Percentiles rank a stretch among this genome's conserved stretches.
These are phyloP conservation scores for Pundamilia nyererei DNA, from an alignment of 2,113 vertebrate species.

Conservation along the genomic window DNA sequence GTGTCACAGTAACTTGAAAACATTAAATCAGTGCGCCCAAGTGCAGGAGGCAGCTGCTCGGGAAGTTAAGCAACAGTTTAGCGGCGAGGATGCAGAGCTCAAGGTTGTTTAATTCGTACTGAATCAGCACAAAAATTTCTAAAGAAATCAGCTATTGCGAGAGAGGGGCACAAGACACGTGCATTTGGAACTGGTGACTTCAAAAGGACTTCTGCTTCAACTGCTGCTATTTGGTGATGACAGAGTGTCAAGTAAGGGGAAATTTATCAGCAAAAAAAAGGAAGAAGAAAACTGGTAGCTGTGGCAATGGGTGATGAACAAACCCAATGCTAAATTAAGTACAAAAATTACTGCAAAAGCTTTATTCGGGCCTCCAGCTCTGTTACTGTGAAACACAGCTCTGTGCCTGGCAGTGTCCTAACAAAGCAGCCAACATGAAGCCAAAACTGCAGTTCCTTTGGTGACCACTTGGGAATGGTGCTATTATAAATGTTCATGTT, in stretches of 20 bases:
- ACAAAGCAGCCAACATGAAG: background rate
- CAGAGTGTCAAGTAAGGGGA: background rate
- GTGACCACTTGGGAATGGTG: background rate
- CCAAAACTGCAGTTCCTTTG: background rate
- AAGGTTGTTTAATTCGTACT: background rate
- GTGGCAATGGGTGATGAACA: background rate
- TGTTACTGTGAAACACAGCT: background rate
- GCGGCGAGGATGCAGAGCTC: background rate
- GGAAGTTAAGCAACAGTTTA: background rate
- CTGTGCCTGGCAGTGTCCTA: background rate
- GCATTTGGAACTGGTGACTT: background rate
- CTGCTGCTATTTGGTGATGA: background rate
- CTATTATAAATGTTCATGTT: background rate
- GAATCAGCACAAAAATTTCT: background rate
- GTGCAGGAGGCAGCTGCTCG: background rate
- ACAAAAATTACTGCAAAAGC: background rate
- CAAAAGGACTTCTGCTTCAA: background rate
- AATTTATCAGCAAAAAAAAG: background rate
- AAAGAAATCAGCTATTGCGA: background rate
- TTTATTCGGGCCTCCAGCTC: background rate
- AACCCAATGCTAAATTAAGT: background rate
- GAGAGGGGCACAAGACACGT: background rate
- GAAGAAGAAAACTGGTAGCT: background rate
- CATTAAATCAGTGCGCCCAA: background rate
- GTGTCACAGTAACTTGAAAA: background rate